Evolutionary conservation across 2,113 vertebrate genomes (phyloP), one percentile per base, ranked within the genome.

Genomic region (Ramphastos sulfuratus): DNA sequence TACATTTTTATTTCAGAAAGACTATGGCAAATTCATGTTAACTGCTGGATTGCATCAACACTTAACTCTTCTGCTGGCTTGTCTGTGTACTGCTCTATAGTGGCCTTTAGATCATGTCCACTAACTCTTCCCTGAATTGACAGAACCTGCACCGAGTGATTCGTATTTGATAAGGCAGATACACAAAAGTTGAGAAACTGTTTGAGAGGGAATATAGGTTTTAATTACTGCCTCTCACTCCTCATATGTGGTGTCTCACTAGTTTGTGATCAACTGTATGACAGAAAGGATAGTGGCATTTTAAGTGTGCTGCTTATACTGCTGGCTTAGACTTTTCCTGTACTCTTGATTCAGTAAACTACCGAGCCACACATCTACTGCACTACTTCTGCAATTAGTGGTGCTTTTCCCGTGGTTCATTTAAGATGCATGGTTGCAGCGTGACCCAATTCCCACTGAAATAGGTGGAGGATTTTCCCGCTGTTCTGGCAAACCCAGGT

Each of bases 371-470:
- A 27, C 30, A 20, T 50, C 35, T 75, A 18, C 35, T 42, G 25
- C 65, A 35, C 52, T 83, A 5, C 66, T 64, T 7, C 56, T 35
- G 39, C 92, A 77, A 60, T 89, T 64, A 88, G 69, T 5, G 31
- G 67, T 65, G 13, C 33, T 52, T 8, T 77, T 88, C 72, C 69
- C 54, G 60, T 0, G 0, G 56, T 70, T 95, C 69, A 24, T 58
- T 93, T 90, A 66, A 92, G 82, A 74, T 52, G 76, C 1, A 2
- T 93, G 87, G 60, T 48, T 91, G 85, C 76, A 88, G 79, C 2
- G 1, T 92, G 86, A 94, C 91, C 89, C 84, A 87, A 21, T 90
- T 92, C 66, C 44, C 8, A 1, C 19, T 89, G 82, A 94, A 96
- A 74, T 37, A 91, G 39, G 17, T 77, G 61, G 56, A 85, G 87